Conservation (phyloP, 2,113 vertebrate genomes). For the Lamprotornis superbus region DNA sequence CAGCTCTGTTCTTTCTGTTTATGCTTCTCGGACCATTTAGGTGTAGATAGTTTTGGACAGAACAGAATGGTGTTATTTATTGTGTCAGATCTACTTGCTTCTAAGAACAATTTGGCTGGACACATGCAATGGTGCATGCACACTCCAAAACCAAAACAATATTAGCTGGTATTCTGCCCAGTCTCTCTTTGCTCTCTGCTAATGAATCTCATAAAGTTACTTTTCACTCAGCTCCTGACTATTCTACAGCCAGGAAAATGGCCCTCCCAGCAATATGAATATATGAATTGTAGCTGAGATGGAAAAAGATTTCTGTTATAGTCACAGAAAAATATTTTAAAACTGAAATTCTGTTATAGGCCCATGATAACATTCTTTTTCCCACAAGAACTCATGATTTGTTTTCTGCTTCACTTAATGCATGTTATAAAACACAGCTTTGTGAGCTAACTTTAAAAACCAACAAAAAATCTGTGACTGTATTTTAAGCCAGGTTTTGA, state of each 20-base stretch:
- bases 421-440: not conserved
- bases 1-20: not conserved
- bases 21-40: not conserved
- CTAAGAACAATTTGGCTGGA: not conserved
- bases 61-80: not conserved
- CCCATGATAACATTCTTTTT: not conserved
- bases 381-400: not conserved
- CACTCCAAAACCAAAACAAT: not conserved
- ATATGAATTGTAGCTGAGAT: not conserved
- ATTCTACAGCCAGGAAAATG: not conserved
- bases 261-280: not conserved
- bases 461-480: not conserved
- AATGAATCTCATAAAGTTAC: not conserved
- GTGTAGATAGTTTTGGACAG: not conserved
- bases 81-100: not conserved
- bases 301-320: not conserved
- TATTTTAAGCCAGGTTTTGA: not conserved
- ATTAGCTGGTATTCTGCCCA: not conserved
- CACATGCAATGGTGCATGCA: not conserved
- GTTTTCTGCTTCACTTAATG: not conserved
- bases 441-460: not conserved
- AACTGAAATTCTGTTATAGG: not conserved
- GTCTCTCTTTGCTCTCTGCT: not conserved
- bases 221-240: not conserved
- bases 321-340: not conserved